phyloP scores from a whole-genome alignment of 2,113 vertebrate species.

The Cinclus mexicanus region DNA sequence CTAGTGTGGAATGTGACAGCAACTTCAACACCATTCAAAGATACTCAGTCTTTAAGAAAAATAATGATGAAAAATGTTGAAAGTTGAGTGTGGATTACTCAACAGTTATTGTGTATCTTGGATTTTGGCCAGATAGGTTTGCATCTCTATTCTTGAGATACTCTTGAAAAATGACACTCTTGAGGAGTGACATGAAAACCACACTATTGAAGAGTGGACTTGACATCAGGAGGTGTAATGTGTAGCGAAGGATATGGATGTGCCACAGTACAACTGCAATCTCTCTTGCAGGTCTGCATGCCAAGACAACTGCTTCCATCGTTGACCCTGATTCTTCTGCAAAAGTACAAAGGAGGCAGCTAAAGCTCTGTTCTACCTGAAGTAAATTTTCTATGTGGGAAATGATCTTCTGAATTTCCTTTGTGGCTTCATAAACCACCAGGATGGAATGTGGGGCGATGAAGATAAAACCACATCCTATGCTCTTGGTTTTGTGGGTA shows the following conservation, averaged over 20 bases:
- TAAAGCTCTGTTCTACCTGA: not conserved
- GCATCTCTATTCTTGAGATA: not conserved
- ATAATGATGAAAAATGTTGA: not conserved
- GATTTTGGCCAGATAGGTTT: not conserved
- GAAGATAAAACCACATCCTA: not conserved
- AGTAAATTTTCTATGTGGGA: not conserved
- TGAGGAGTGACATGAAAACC: not conserved
- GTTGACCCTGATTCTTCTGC: not conserved
- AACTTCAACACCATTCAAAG: not conserved
- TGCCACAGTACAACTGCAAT: not conserved
- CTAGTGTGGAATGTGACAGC: not conserved
- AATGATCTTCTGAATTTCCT: not conserved
- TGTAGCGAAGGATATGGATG: not conserved
- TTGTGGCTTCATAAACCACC: not conserved
- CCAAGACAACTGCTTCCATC: not conserved
- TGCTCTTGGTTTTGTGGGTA: not conserved
- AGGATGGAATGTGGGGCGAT: not conserved
- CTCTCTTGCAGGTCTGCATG: not conserved
- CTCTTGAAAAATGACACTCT: too few relatives aligned
- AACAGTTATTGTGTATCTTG: not conserved
- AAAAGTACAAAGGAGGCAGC: not conserved
- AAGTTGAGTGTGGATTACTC: not conserved
- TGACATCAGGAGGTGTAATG: not conserved
- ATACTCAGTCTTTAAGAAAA: not conserved
- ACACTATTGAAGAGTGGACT: not conserved